These are phyloP conservation scores for Tribolium madens DNA, from an alignment of 1,140 invertebrate genomes.

Conservation along the genomic window DNA sequence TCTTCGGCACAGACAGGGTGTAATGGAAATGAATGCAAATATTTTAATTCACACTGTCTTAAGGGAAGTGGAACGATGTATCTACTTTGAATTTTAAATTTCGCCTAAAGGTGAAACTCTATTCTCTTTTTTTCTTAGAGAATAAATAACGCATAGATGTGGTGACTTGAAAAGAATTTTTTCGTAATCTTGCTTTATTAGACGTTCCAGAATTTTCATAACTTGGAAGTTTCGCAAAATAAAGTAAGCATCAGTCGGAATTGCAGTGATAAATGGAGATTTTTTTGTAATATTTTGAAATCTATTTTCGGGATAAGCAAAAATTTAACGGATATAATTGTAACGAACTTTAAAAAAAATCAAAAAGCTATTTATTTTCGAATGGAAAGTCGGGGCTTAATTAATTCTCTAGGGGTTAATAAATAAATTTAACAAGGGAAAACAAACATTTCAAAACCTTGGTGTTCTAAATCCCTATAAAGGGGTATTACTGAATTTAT, in stretches of 20 bases:
- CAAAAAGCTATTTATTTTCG: background rate
- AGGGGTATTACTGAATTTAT: background rate
- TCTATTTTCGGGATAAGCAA: too few species aligned
- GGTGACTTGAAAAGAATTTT: too few species aligned
- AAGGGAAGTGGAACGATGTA: background rate
- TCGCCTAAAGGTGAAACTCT: background rate
- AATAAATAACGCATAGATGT: too few species aligned
- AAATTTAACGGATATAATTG: too few species aligned
- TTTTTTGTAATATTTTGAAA: too few species aligned
- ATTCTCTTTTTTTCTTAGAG: background rate
- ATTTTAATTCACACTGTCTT: background rate
- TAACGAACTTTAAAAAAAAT: background rate
- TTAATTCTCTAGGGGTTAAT: background rate
- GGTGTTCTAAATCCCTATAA: background rate
- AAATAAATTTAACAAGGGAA: background rate
- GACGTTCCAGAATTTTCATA: background rate
- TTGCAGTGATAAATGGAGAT: too few species aligned
- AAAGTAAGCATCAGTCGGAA: background rate
- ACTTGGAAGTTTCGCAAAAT: background rate
- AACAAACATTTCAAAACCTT: background rate
- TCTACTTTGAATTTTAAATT: background rate
- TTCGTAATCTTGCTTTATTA: background rate
- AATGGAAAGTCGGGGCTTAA: background rate
- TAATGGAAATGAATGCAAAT: background rate
- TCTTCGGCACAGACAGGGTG: background rate